Evolutionary conservation across 92 coral and sea anemone genomes (phyloP).

Genomic region (Ricordea florida): DNA sequence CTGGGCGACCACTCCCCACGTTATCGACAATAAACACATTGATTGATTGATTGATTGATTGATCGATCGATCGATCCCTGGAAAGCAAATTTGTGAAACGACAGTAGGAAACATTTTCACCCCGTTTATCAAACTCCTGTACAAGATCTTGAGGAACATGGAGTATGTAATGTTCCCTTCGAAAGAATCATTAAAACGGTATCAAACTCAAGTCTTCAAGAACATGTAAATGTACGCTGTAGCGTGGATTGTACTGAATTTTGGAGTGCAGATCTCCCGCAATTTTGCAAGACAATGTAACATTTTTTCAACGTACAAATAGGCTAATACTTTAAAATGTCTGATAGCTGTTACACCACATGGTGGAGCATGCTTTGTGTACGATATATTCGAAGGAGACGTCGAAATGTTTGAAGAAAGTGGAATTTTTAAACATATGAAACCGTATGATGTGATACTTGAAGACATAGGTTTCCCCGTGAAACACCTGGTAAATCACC

Average conservation of each 20-base stretch:
- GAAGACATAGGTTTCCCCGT: conserved; percentile 54
- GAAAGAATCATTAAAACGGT: background rate
- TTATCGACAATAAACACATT: too few species aligned
- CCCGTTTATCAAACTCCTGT: conserved; percentile 47
- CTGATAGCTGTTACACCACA: conserved; percentile 46
- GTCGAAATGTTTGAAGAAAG: conserved; percentile 19
- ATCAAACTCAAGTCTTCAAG: conserved; percentile 46
- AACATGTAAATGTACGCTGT: conserved; percentile 36
- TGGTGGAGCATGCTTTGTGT: conserved; percentile 51
- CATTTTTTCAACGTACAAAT: conserved; percentile 36
- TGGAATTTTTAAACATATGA: conserved; percentile 48
- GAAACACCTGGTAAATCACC: conserved; percentile 47
- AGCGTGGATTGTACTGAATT: conserved; percentile 66
- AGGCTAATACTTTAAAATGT: conserved; percentile 56
- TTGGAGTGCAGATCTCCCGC: conserved; percentile 32
- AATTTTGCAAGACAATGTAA: conserved; percentile 59
- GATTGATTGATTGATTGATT: too few species aligned
- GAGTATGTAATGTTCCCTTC: conserved; percentile 41
- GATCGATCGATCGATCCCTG: too few species aligned
- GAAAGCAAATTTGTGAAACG: conserved; percentile 36
- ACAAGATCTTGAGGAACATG: conserved; percentile 40
- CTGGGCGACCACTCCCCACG: too few species aligned
- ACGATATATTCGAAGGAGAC: conserved; percentile 32
- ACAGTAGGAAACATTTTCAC: conserved; percentile 43
- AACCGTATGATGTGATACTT: conserved; percentile 33